A percentile compares a stretch with the other conserved stretches of the same genome.
phyloP scores from a whole-genome alignment of 2,113 vertebrate genomes.

The Cryptomyrus ogoouensis region DNA sequence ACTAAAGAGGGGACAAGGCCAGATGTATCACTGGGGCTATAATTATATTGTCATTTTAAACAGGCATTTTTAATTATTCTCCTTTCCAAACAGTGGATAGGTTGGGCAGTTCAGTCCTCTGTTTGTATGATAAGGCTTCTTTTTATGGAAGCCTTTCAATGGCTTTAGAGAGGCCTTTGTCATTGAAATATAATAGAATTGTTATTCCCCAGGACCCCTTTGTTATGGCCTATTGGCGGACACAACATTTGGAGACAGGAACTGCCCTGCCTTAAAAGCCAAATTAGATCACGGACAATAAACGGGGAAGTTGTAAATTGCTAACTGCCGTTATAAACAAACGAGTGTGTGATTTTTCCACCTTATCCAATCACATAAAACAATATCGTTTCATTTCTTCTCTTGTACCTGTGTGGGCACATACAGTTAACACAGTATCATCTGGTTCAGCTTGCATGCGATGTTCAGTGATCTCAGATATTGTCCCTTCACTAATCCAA shows the following conservation, averaged over 20 bases:
- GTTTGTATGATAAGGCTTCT: neutral
- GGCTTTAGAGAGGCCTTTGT: slow-evolving; percentile 2
- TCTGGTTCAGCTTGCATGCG: neutral
- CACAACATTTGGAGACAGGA: neutral
- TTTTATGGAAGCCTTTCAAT: neutral
- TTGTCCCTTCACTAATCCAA: neutral
- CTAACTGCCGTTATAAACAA: neutral
- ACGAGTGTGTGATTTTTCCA: neutral
- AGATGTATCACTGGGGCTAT: neutral
- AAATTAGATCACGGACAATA: neutral
- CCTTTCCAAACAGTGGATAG: neutral
- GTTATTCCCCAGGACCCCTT: neutral
- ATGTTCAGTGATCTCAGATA: neutral
- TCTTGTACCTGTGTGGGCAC: neutral
- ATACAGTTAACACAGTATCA: neutral
- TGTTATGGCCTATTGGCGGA: neutral
- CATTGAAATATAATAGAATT: slow-evolving; percentile 5
- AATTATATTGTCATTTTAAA: slow-evolving; percentile 8
- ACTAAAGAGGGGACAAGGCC: neutral
- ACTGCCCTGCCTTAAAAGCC: neutral
- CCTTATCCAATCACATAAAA: neutral
- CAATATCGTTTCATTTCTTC: neutral
- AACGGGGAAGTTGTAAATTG: neutral
- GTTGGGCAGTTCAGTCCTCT: neutral
- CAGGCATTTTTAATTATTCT: neutral